Evolutionary conservation across 2,888 invertebrate species (phyloP), one percentile per base, ranked within the genome.

Genomic region (Clitarchus hookeri): DNA sequence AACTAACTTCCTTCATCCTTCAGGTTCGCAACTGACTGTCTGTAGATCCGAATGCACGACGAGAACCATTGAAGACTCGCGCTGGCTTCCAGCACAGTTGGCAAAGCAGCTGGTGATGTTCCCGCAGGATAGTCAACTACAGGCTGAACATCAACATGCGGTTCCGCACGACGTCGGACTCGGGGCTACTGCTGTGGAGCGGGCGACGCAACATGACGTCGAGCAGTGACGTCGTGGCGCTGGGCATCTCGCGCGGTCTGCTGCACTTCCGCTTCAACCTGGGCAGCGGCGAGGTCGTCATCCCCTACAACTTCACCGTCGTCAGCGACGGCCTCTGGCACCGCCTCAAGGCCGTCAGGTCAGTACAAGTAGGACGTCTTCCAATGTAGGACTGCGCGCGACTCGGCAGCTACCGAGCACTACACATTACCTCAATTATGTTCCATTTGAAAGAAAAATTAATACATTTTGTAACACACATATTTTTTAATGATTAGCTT

Each of bases 321-420:
- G 95, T 98, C 78, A 96, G 97, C 92, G 98, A 98, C 91, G 98
- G 98, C 80, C 93, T 96, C 85, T 97, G 97, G 97, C 97, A 97
- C 91, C 93, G 95, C 88, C 94, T 96, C 87, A 93, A 95, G 90
- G 95, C 95, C 79, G 94, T 95, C 89, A 95, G 96, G 96, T 96
- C 12, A 65, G 36, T 36, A 36, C 4, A 36, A 36, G 36, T 36
- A 36, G 36, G 4, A 4, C 4, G 36, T 36, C 36, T 3, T 36
- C 36, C 36, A 36, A 4, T 36, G n/a, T n/a, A n/a, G n/a, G n/a
- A n/a, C n/a, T n/a, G 4, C 36, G 4, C 36, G 36, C 4, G 36
- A 36, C 36, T 36, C n/a, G n/a, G 36, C 36, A 36, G 36, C 36
- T 36, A 3, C 36, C 1, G 4, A 36, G 36, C 4, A 36, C 36